Evolutionary conservation across 2,797 vertebrate species (phyloP), one percentile per base, ranked within the genome.

Genomic region (Lacerta agilis): DNA sequence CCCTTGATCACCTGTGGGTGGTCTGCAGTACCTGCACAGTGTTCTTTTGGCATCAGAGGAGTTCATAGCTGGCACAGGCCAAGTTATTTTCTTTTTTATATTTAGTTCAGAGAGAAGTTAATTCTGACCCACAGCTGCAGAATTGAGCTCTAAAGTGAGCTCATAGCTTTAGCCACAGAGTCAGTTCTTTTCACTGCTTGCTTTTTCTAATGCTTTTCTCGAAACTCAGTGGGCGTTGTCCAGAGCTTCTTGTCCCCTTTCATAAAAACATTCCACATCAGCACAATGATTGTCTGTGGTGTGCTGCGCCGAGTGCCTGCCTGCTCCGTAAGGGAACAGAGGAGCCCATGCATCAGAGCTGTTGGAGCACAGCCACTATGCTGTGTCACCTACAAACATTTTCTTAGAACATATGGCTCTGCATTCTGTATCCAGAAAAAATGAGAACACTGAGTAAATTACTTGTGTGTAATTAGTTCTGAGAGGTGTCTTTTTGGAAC

Each of bases 91-190:
- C 4, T 29, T 41, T 71, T 4, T 79, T 38, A 83, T 13, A 89
- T 90, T 95, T 89, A 91, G 86, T 92, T 93, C 76, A 77, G 93
- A 94, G 88, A 93, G 27, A 69, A 94, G 85, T 93, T 92, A 91
- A 95, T 94, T 94, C 93, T 94, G 92, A 94, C 93, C 90, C 93
- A 88, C 85, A 94, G 87, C 94, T 95, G 77, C 71, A 55, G 91
- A 93, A 79, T 27, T 8, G 91, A 92, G 84, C 69, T 90, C 64
- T 17, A 61, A 64, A 73, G 3, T 84, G 36, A 18, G 29, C 0
- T 82, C 11, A 20, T 76, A 49, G 89, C 92, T 92, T 93, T 36
- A 0, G 66, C 45, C 36, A 81, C 73, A 15, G 0, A 84, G 90
- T 89, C 91, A 92, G 84, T 94, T 89, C 91, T 88, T 95, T 92